Evolutionary conservation across 2,797 vertebrate genomes (phyloP), one percentile per base, ranked within the genome.

Genomic region (Molothrus aeneus): DNA sequence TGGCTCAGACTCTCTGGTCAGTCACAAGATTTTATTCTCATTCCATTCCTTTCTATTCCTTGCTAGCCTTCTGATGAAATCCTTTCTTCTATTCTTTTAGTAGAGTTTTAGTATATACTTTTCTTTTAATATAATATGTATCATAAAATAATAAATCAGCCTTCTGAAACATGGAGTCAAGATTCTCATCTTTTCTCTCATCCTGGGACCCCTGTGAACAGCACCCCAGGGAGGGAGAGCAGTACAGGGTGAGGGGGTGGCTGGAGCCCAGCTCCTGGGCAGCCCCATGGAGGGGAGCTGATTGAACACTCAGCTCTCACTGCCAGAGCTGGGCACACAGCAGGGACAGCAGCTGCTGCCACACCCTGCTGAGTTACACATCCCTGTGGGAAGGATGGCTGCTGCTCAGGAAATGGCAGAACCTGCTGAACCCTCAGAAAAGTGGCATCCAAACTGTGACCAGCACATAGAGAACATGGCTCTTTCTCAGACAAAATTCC

Each of bases 311-410:
- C 21, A 2, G 43, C 11, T 17, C 43, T 31, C 70, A 17, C 31
- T 12, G 13, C 4, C 31, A 26, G 42, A 15, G 31, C n/a, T 63
- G 72, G 61, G 31, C 17, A 36, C 66, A 47, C 71, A 6, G 5
- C 40, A 8, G 11, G 17, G 28, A 25, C 24, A 5, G 0, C 42
- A 70, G 54, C 51, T 45, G 69, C 56, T 36, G 64, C 73, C 6
- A 11, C 0, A 0, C 66, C 9, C 31, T 3, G 1, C 64, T 9
- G 22, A 54, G 17, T 13, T 34, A 29, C 6, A 7, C 50, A n/a
- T 20, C 28, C 38, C 40, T n/a, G 32, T 1, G 1, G 68, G 36
- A n/a, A n/a, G 47, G 32, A 5, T 51, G 59, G 57, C 70, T 86
- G 34, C 1, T 63, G 40, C 66, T 79, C 38, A 34, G 36, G 26